Percentiles rank a stretch among this genome's conserved stretches.
Conservation (phyloP, 2,797 vertebrate genomes). For the Tangara arthus region DNA sequence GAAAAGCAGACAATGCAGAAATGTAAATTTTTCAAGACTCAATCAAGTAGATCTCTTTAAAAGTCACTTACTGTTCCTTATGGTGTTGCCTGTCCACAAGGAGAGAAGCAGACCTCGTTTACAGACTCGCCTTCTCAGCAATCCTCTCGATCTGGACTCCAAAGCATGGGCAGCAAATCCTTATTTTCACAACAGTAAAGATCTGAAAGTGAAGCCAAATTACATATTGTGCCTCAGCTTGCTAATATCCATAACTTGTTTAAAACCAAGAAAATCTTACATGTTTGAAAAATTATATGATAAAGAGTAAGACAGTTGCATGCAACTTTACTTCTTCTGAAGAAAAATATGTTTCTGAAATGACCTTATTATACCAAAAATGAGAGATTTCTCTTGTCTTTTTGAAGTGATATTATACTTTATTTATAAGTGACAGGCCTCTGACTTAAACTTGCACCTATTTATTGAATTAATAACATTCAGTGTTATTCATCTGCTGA, state of each 20-base stretch:
- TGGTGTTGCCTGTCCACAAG: rapidly evolving
- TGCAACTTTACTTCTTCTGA: neutral
- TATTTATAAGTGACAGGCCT: neutral
- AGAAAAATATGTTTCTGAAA: neutral
- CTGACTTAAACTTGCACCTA: neutral
- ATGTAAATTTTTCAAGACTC: neutral
- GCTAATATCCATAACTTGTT: neutral
- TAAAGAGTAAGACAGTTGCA: neutral
- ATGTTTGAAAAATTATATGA: neutral
- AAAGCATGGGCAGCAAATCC: neutral
- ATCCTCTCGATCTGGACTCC: neutral
- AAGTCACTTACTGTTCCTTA: neutral
- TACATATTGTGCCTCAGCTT: neutral
- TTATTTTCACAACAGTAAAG: neutral
- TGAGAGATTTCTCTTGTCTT: neutral
- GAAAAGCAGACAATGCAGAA: neutral
- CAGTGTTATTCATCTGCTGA: neutral
- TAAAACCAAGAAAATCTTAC: neutral
- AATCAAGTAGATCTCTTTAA: neutral
- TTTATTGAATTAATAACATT: neutral
- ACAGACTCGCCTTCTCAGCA: neutral
- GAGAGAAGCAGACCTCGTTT: neutral
- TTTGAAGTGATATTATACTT: neutral
- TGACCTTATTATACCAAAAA: neutral
- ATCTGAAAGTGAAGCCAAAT: neutral